Conservation (phyloP, 2,888 invertebrate species). For the Catocala fraxini region DNA sequence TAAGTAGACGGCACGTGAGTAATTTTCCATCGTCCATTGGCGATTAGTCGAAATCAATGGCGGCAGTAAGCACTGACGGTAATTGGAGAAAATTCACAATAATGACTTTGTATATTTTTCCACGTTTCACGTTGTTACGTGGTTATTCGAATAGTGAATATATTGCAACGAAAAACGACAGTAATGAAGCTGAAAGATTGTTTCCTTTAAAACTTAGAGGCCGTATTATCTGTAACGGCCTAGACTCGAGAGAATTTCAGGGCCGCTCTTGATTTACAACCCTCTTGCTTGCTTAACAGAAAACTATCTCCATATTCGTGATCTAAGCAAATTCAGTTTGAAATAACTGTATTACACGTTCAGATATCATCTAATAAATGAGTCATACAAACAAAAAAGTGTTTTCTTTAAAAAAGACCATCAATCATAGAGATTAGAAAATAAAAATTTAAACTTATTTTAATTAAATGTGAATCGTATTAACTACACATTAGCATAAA, state of each 20-base stretch:
- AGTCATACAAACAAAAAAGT: not conserved
- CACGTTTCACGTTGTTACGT: slow-evolving; percentile 40
- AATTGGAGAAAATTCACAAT: slow-evolving; percentile 50
- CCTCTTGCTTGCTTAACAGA: not conserved
- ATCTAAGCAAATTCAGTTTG: no score
- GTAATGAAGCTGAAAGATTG: slow-evolving; percentile 7
- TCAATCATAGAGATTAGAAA: slow-evolving; percentile 4
- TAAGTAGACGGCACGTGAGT: slow-evolving; percentile 46
- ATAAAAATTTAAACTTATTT: slow-evolving; percentile 12
- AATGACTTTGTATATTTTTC: slow-evolving; percentile 46
- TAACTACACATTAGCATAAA: slow-evolving; percentile 20
- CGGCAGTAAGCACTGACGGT: slow-evolving; percentile 41
- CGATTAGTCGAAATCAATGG: slow-evolving; percentile 46
- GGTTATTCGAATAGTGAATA: slow-evolving; percentile 20
- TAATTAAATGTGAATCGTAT: slow-evolving; percentile 27
- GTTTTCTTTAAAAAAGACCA: not conserved
- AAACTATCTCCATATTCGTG: not conserved
- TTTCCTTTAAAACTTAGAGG: slow-evolving; percentile 15
- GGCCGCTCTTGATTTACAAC: not conserved
- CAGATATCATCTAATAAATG: not conserved
- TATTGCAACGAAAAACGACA: slow-evolving; percentile 2
- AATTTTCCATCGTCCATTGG: slow-evolving; percentile 45
- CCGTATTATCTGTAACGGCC: not conserved
- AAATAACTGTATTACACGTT: no score
- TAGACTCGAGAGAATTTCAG: not conserved